Percentiles rank a stretch among this genome's conserved stretches.
Conservation (phyloP, 2,113 vertebrate genomes). For the Semnornis frantzii region DNA sequence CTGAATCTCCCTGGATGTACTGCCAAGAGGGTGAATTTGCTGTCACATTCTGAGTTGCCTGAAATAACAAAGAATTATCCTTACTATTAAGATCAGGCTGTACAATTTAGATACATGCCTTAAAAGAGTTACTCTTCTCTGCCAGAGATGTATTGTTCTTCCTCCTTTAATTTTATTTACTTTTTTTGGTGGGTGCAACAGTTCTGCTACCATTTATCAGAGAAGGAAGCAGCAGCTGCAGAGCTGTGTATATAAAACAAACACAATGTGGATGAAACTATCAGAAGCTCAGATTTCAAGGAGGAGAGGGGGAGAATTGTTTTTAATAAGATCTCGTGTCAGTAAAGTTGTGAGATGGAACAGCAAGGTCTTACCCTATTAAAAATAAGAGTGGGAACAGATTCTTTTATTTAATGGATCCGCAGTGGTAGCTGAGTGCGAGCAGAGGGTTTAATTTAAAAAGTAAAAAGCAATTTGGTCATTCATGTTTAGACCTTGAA, state of each 20-base stretch:
- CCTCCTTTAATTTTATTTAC: slow-evolving; percentile 65
- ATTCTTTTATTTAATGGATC: slow-evolving; percentile 65
- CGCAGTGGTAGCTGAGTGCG: background rate
- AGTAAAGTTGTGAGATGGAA: slow-evolving; percentile 33
- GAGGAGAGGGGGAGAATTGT: slow-evolving; percentile 4
- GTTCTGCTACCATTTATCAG: slow-evolving; percentile 44
- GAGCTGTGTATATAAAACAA: slow-evolving; percentile 9
- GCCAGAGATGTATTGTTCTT: slow-evolving; percentile 42
- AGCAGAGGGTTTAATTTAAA: slow-evolving; percentile 55
- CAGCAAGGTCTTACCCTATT: slow-evolving; percentile 43
- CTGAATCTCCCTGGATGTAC: slow-evolving; percentile 18
- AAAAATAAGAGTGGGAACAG: slow-evolving; percentile 46
- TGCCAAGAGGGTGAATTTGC: background rate
- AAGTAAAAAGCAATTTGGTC: slow-evolving; percentile 67
- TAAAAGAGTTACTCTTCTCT: slow-evolving; percentile 38
- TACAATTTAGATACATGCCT: slow-evolving; percentile 53
- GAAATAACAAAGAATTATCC: slow-evolving; percentile 62
- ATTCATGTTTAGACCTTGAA: slow-evolving; percentile 52
- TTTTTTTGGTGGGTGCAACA: slow-evolving; percentile 46
- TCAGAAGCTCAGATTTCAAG: slow-evolving; percentile 27
- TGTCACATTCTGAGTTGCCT: slow-evolving; percentile 26
- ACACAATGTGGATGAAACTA: background rate
- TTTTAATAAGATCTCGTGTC: slow-evolving; percentile 49
- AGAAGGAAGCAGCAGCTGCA: slow-evolving; percentile 24
- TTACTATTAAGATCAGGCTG: slow-evolving; percentile 63